A percentile compares a stretch with the other conserved stretches of the same genome.
phyloP scores from a whole-genome alignment of 1,140 invertebrate species.

The Hylaeus volcanicus region DNA sequence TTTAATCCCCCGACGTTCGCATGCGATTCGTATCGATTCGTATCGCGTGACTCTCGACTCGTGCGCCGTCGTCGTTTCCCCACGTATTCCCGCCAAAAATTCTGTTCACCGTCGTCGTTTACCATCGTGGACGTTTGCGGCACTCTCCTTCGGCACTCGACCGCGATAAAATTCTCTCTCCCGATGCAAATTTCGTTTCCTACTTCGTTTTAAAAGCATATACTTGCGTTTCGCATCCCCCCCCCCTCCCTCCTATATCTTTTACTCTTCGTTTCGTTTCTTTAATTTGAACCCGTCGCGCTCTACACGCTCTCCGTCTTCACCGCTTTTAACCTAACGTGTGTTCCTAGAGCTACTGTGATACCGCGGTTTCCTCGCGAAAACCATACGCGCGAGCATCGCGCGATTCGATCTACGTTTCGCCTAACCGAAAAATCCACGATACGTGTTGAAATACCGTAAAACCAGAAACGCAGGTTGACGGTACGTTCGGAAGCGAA shows the following conservation, averaged over 20 bases:
- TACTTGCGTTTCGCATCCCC: conserved; percentile 32
- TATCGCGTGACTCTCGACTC: not conserved
- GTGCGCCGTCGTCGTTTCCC: not conserved
- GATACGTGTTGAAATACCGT: not conserved
- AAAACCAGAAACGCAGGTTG: too few relatives aligned
- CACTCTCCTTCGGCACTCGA: conserved; percentile 43
- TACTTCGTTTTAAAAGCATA: conserved; percentile 58
- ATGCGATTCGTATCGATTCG: conserved; percentile 9
- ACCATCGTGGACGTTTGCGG: conserved; percentile 52
- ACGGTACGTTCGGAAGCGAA: too few relatives aligned
- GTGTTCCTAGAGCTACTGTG: conserved; percentile 59
- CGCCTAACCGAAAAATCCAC: not conserved
- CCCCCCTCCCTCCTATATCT: not conserved
- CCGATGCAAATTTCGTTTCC: conserved; percentile 52
- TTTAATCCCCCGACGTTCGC: not conserved
- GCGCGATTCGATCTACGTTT: conserved; percentile 15
- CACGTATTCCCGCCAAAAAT: conserved; percentile 24
- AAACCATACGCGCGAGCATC: conserved; percentile 51
- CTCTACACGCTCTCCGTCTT: not conserved
- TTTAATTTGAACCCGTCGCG: not conserved
- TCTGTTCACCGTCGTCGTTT: conserved; percentile 44
- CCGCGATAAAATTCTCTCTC: conserved; percentile 40
- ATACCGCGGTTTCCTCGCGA: conserved; percentile 53
- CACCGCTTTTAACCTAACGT: conserved; percentile 46
- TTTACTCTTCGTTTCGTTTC: not conserved